These are phyloP conservation scores for Drosophila oshimai DNA, from an alignment of 1,140 invertebrate genomes.

Conservation along the genomic window DNA sequence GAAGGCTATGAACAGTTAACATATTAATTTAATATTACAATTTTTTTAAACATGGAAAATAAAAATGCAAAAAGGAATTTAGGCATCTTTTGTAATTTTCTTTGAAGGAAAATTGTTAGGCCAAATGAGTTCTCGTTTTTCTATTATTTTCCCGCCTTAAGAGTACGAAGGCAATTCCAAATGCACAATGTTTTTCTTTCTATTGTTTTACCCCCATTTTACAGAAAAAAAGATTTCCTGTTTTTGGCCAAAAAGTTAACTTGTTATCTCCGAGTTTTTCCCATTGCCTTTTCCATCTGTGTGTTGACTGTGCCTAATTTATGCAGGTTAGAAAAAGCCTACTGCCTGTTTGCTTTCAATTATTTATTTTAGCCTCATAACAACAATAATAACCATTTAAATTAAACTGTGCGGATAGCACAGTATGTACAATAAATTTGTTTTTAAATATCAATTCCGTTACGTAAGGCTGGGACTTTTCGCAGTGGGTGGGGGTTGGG, in stretches of 20 bases:
- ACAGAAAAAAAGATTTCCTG: constrained; percentile 33
- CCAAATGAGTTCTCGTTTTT: too few relatives aligned
- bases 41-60: too few relatives aligned
- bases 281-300: constrained; percentile 1
- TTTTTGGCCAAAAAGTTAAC: constrained; percentile 23
- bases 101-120: too few relatives aligned
- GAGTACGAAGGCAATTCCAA: too few relatives aligned
- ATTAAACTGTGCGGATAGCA: constrained; percentile 10
- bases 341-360: background rate
- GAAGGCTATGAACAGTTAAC: too few relatives aligned
- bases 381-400: constrained; percentile 34
- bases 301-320: constrained; percentile 38
- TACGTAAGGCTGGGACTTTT: background rate
- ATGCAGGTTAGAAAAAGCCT: constrained; percentile 20
- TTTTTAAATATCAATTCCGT: constrained; percentile 20
- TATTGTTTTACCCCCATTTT: background rate
- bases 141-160: too few relatives aligned
- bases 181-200: too few relatives aligned
- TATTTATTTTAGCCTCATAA: constrained; percentile 16
- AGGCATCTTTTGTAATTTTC: too few relatives aligned
- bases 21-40: too few relatives aligned
- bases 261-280: constrained; percentile 6
- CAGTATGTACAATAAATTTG: background rate
- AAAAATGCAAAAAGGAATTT: too few relatives aligned
- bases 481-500: background rate